These are phyloP conservation scores for Benthosema pterotum DNA, from an alignment of 2,797 vertebrate genomes.

Conservation along the genomic window DNA sequence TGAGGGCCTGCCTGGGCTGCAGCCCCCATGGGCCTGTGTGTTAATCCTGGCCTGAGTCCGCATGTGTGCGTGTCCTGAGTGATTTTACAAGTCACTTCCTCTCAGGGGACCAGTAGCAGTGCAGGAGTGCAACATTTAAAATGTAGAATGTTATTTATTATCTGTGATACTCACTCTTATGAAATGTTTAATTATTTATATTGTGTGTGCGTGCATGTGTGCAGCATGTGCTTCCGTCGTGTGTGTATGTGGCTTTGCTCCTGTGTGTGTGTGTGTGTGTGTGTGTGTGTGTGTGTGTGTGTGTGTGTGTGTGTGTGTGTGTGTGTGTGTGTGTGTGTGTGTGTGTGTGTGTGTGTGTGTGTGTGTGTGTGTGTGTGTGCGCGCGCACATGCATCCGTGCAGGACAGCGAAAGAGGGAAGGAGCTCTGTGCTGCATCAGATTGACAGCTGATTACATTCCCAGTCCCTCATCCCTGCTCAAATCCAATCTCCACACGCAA, in stretches of 20 bases:
- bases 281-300: background rate
- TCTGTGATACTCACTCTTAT: too few species aligned
- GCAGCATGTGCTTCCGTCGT: background rate
- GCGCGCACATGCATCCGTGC: background rate
- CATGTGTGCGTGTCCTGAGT: too few species aligned
- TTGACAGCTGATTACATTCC: slow-evolving; percentile 49
- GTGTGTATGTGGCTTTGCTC: background rate
- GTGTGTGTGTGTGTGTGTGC: background rate
- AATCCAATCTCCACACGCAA: slow-evolving; percentile 17
- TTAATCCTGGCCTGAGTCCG: too few species aligned
- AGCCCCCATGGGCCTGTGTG: too few species aligned
- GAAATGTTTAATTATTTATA: background rate
- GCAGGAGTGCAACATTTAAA: slow-evolving; percentile 1
- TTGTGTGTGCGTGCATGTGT: background rate
- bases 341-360: background rate
- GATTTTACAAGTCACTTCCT: too few species aligned
- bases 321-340: slow-evolving; percentile 3
- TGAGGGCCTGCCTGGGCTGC: too few species aligned
- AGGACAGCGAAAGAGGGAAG: background rate
- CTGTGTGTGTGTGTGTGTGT: background rate
- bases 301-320: background rate
- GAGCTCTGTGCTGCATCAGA: slow-evolving; percentile 37
- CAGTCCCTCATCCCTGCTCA: slow-evolving; percentile 26
- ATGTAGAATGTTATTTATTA: background rate
- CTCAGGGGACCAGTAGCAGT: too few species aligned